phyloP scores from a whole-genome alignment of 2,888 invertebrate genomes.

The Noctua comes region DNA sequence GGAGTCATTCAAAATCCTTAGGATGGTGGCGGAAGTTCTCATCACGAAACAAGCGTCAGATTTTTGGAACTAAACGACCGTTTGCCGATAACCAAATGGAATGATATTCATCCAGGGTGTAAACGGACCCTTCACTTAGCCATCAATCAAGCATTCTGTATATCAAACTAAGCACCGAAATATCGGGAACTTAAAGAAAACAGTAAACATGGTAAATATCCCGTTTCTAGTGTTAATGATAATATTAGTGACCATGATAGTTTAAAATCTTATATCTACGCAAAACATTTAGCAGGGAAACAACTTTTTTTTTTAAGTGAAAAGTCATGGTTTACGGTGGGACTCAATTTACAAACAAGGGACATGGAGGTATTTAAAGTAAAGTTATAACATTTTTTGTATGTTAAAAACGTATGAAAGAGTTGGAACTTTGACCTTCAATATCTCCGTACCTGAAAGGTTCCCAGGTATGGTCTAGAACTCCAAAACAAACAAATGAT shows the following conservation, averaged over 20 bases:
- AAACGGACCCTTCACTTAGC: background rate
- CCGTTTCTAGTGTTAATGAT: too few relatives aligned
- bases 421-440: too few relatives aligned
- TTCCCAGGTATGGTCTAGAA: background rate
- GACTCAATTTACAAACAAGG: background rate
- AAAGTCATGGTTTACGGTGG: background rate
- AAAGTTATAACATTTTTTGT: too few relatives aligned
- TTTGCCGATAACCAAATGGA: background rate
- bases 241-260: too few relatives aligned
- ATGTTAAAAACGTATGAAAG: too few relatives aligned
- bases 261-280: too few relatives aligned
- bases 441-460: too few relatives aligned
- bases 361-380: too few relatives aligned
- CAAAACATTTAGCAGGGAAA: background rate
- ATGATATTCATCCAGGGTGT: background rate
- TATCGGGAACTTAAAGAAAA: too few relatives aligned
- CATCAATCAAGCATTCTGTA: background rate
- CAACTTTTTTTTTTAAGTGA: background rate
- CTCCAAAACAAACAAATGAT: background rate
- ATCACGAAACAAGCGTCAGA: background rate
- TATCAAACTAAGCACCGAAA: background rate
- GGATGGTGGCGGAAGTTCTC: constrained; percentile 3
- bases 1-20: constrained; percentile 16
- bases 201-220: too few relatives aligned
- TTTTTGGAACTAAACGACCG: background rate